Base-by-base conservation (phyloP, 2,797 vertebrate species). In the Sebastes goodei region DNA sequence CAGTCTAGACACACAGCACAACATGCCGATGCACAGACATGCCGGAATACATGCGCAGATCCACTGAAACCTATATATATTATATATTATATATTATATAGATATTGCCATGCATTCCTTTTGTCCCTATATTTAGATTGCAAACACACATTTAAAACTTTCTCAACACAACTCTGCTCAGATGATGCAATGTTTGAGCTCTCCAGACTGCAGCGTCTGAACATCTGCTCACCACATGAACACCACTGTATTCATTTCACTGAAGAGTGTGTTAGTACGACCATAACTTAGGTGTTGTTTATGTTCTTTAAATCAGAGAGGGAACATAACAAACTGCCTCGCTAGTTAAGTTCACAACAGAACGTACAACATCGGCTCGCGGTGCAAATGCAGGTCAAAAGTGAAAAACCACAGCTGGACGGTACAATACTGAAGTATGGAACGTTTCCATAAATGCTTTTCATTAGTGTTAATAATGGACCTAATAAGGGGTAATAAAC, bases 151-250 rank as follows among this genome's bases (percentile, higher is more conserved):
- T 53, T 73, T 61, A 56, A 73, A 38, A 38, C 38, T 69, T 90
- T 63, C 56, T 76, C 27, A 75, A 7, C 59, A 11, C 14, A 33
- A 10, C 30, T 82, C 76, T 38, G 77, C 42, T 76, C 33, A n/a
- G 76, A 85, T 94, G 90, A 84, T 71, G 89, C 79, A 94, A 93
- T 59, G 76, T 81, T 61, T 86, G 87, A 60, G 70, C 71, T 56
- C 59, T 82, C 59, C 69, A 42, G 81, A 84, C 35, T 53, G 80
- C 69, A 61, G 76, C 2, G 71, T 83, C 76, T 21, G 86, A 91
- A 94, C 93, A 95, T 93, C 94, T 95, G 94, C 83, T 90, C 90
- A 12, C 91, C 91, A 33, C 92, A 88, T 92, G 90, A 82, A 78
- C 80, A 67, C 86, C 21, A 55, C 78, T 86, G 86, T 90, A 71